phyloP scores from a whole-genome alignment of 2,888 invertebrate genomes.

The Drosophila meridiana region DNA sequence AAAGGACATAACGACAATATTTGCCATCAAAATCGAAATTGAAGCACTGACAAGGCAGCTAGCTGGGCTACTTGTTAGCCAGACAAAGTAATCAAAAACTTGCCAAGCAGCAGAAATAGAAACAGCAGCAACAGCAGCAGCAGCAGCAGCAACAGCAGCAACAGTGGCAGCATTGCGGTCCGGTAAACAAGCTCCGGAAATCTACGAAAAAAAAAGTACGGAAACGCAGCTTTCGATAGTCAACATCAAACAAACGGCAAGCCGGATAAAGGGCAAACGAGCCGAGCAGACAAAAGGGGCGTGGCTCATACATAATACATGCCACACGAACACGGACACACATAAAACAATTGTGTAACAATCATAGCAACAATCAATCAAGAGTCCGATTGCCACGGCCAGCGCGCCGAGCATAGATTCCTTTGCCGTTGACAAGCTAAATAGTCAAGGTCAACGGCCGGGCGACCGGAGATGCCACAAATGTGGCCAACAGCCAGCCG shows the following conservation, averaged over 20 bases:
- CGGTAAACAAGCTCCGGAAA: constrained; percentile 53
- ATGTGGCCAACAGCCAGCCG: constrained; percentile 42
- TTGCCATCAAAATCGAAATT: constrained; percentile 46
- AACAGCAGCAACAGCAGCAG: constrained; percentile 6
- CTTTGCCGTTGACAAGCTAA: constrained; percentile 37
- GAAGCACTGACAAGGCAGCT: constrained; percentile 32
- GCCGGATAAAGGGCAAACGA: constrained; percentile 12
- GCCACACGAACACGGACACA: constrained; percentile 22
- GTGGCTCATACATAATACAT: constrained; percentile 33
- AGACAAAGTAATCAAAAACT: constrained; percentile 61
- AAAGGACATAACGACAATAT: constrained; percentile 54
- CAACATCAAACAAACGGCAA: constrained; percentile 36
- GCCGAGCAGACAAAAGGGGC: background rate
- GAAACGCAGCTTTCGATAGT: constrained; percentile 35
- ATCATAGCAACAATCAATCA: constrained; percentile 47
- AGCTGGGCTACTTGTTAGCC: constrained; percentile 52
- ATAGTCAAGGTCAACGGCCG: constrained; percentile 63
- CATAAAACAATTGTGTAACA: constrained; percentile 31
- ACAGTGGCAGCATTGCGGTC: background rate
- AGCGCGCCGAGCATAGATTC: background rate
- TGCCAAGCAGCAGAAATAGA: constrained; percentile 32
- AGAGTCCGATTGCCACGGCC: constrained; percentile 5
- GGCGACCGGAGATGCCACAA: constrained; percentile 48
- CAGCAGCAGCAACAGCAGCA: background rate
- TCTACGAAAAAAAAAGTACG: constrained; percentile 32